Base-by-base conservation (phyloP, 2,113 vertebrate species). In the Herpetotheres cachinnans region DNA sequence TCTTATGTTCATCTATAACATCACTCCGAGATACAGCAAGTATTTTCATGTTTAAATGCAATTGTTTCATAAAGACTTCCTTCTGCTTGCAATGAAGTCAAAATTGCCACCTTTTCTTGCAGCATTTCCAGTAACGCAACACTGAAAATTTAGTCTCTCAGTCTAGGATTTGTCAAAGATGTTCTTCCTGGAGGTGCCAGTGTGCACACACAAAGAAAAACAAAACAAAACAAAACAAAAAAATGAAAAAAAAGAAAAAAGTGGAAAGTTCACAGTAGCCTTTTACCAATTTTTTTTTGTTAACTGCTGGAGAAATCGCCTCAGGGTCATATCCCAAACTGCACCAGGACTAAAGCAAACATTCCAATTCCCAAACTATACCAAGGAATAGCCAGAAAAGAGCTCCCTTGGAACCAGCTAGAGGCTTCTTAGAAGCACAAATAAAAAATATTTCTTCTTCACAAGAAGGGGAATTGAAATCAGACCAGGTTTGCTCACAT, bases 161-260 rank as follows among this genome's bases (percentile, higher is more conserved):
- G 8, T 38, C 12, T 36, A 16, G 11, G 9, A 38, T 67, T 46
- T 13, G 3, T 11, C 7, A 78, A 78, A 77, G 81, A 0, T 0
- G 2, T 29, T 78, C 80, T 67, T 73, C 16, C 29, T 84, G 30
- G 24, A 55, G 14, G 10, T 83, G 6, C 9, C 36, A 59, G 32
- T 20, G 19, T 7, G 34, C 3, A 29, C 29, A n/a, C 19, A 79
- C 19, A 29, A 38, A 17, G 6, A 29, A 38, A 38, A 11, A n/a
- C n/a, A n/a, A n/a, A n/a, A n/a, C n/a, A n/a, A n/a, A n/a, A n/a
- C n/a, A n/a, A n/a, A n/a, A n/a, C n/a, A n/a, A n/a, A n/a, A n/a
- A n/a, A n/a, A n/a, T n/a, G n/a, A n/a, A n/a, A n/a, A n/a, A n/a
- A n/a, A n/a, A n/a, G n/a, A n/a, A n/a, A n/a, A n/a, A n/a, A n/a